Evolutionary conservation across 23 tunicate genomes (phyloP).

Genomic region (Oikopleura dioica): DNA sequence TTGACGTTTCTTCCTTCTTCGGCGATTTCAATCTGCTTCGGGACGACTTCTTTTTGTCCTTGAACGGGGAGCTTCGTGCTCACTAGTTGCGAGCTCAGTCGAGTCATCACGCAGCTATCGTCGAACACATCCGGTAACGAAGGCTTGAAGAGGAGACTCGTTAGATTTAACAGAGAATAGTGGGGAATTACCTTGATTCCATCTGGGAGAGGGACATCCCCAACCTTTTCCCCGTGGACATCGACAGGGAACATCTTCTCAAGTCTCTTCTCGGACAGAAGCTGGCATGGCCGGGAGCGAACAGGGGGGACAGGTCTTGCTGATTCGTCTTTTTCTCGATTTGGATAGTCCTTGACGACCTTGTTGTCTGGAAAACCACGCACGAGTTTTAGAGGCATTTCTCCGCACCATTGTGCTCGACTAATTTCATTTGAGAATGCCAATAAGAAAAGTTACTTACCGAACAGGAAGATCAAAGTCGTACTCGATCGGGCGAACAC

Average conservation of each 20-base stretch:
- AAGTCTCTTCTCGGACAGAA: not conserved
- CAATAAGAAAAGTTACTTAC: not conserved
- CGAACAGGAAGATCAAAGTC: not conserved
- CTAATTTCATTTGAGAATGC: not conserved
- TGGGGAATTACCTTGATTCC: not conserved
- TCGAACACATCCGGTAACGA: not conserved
- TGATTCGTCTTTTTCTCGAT: not conserved
- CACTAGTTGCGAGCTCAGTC: not conserved
- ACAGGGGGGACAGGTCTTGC: not conserved
- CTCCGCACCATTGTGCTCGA: constrained; percentile 12
- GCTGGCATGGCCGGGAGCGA: not conserved
- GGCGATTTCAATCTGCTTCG: not conserved
- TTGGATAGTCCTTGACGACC: not conserved
- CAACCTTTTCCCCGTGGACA: not conserved
- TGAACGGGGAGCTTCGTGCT: not conserved
- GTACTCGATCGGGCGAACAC: constrained; percentile 1
- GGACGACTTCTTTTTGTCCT: not conserved
- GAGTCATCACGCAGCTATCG: not conserved
- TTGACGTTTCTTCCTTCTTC: not conserved
- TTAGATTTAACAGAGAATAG: not conserved
- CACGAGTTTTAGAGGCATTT: not conserved
- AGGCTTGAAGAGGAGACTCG: not conserved
- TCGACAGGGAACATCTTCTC: not conserved
- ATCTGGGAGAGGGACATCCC: not conserved
- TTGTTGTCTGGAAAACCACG: not conserved